These are phyloP conservation scores for Microplitis manilae DNA, from an alignment of 2,888 invertebrate genomes.

Conservation along the genomic window DNA sequence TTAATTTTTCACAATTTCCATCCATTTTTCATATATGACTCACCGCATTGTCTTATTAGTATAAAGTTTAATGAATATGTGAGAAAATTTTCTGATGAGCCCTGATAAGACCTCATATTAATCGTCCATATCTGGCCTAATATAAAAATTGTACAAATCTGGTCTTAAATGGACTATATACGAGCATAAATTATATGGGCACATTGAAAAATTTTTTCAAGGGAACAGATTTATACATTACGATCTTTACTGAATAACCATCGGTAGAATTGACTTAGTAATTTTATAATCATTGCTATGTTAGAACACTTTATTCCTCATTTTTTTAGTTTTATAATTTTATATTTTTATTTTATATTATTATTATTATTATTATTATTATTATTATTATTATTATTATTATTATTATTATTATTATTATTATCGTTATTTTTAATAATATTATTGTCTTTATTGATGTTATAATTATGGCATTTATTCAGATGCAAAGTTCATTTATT, in stretches of 20 bases:
- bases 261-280: conserved; percentile 14
- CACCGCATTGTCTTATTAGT: too few relatives aligned
- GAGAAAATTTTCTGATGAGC: too few relatives aligned
- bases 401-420: conserved; percentile 31
- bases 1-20: too few relatives aligned
- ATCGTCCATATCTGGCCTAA: too few relatives aligned
- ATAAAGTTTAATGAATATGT: too few relatives aligned
- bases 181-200: too few relatives aligned
- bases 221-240: not conserved
- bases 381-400: conserved; percentile 7
- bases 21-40: too few relatives aligned
- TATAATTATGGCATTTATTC: conserved; percentile 21
- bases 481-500: not conserved
- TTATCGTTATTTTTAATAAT: conserved; percentile 23
- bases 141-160: too few relatives aligned
- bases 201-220: too few relatives aligned
- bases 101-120: too few relatives aligned
- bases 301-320: not conserved
- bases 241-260: not conserved
- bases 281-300: not conserved
- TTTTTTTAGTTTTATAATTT: too few relatives aligned
- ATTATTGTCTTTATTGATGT: conserved; percentile 13
- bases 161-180: too few relatives aligned
- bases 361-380: conserved; percentile 37
- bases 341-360: conserved; percentile 17